These are phyloP conservation scores for Albula goreensis DNA, from an alignment of 2,113 vertebrate genomes.

Conservation along the genomic window DNA sequence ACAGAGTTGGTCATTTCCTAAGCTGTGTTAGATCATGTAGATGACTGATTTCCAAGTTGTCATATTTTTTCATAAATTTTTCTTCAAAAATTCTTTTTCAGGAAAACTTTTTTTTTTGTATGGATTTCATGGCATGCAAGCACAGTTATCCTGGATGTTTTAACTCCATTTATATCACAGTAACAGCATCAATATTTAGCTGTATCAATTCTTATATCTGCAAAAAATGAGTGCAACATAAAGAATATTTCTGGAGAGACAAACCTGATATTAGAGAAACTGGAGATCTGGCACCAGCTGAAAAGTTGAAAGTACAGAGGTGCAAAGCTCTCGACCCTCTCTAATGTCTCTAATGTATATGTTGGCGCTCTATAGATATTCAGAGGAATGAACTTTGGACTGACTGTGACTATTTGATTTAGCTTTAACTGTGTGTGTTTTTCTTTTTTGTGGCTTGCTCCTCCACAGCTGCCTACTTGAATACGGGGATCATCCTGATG, in stretches of 20 bases:
- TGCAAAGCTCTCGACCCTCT: too few species aligned
- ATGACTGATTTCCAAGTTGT: too few species aligned
- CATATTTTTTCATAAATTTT: too few species aligned
- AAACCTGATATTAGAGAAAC: neutral
- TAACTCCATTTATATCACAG: too few species aligned
- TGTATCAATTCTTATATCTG: too few species aligned
- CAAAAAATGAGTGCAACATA: neutral
- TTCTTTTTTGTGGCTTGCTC: neutral
- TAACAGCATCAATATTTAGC: too few species aligned
- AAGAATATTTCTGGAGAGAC: neutral
- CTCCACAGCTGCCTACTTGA: conserved; percentile 91
- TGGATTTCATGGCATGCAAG: too few species aligned
- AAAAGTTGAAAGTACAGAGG: neutral
- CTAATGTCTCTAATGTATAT: neutral
- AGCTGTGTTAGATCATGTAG: too few species aligned
- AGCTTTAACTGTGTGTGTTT: neutral
- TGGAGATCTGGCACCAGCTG: neutral
- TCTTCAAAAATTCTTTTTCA: too few species aligned
- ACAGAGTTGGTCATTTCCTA: neutral
- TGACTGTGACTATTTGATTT: neutral
- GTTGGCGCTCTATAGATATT: neutral
- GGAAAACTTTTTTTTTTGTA: too few species aligned
- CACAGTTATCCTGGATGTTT: too few species aligned
- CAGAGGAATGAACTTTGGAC: too few species aligned
- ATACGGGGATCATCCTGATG: conserved; percentile 97